Conservation (phyloP, 2,797 vertebrate species). For the Lacerta bilineata region DNA sequence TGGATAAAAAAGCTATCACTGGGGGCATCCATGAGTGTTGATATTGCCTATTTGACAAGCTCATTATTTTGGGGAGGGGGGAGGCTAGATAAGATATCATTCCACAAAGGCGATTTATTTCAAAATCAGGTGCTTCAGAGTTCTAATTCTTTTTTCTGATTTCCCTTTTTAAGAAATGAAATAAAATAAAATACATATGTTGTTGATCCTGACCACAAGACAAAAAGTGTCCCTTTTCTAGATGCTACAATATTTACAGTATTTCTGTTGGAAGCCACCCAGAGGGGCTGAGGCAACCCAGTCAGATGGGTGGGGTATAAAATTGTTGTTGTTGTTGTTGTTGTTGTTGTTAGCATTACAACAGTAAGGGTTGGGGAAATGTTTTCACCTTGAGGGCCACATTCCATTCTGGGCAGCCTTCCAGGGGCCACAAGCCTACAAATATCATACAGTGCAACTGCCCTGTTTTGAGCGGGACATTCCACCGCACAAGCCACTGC, state of each 20-base stretch:
- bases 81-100: slow-evolving; percentile 64
- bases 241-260: not conserved
- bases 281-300: too few species aligned
- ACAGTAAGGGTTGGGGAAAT: too few species aligned
- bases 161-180: slow-evolving; percentile 37
- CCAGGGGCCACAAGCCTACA: too few species aligned
- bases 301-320: too few species aligned
- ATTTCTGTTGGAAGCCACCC: too few species aligned
- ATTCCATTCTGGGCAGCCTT: too few species aligned
- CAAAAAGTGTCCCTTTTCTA: slow-evolving; percentile 18
- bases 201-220: slow-evolving; percentile 52
- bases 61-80: slow-evolving; percentile 68
- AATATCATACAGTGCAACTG: too few species aligned
- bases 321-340: too few species aligned
- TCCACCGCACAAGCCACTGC: too few species aligned
- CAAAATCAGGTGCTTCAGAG: slow-evolving; percentile 68
- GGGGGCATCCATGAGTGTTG: slow-evolving; percentile 79
- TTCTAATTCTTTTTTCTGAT: slow-evolving; percentile 55
- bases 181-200: slow-evolving; percentile 55
- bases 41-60: slow-evolving; percentile 72
- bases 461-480: too few species aligned
- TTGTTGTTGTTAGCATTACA: not conserved
- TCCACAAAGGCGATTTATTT: slow-evolving; percentile 71
- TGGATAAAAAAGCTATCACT: slow-evolving; percentile 71
- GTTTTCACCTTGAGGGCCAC: too few species aligned